These are phyloP conservation scores for Carassius gibelio DNA, from an alignment of 2,113 vertebrate genomes.

Conservation along the genomic window DNA sequence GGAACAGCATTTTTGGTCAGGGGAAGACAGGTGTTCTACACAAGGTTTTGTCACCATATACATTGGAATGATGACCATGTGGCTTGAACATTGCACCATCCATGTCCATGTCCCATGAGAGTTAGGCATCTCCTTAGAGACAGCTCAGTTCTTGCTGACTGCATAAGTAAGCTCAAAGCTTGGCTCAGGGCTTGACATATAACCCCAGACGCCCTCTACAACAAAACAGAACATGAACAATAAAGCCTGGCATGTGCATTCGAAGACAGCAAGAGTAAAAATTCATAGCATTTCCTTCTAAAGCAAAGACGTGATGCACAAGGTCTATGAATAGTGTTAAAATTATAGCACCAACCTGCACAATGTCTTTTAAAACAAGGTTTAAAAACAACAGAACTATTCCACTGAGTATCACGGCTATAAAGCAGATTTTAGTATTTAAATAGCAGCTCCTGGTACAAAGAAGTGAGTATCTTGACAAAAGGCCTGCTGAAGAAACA, in stretches of 20 bases:
- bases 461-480: conserved; percentile 8
- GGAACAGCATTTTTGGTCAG: neutral
- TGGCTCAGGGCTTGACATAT: conserved; percentile 19
- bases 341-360: neutral
- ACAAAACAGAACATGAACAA: conserved; percentile 25
- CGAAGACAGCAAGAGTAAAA: neutral
- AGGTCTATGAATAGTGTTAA: neutral
- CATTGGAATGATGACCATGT: conserved; percentile 2
- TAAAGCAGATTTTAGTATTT: conserved; percentile 19
- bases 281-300: neutral
- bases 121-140: conserved; percentile 41
- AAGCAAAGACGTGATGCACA: neutral
- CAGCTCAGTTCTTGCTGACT: conserved; percentile 34
- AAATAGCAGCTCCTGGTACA: neutral
- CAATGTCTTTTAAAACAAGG: neutral
- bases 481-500: conserved; percentile 37
- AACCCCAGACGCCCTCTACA: conserved; percentile 35
- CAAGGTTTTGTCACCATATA: neutral
- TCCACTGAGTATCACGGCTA: neutral
- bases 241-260: conserved; percentile 25
- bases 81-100: conserved; percentile 6
- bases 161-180: conserved; percentile 40
- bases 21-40: neutral
- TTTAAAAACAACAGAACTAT: conserved; percentile 8
- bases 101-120: conserved; percentile 30